Conservation (phyloP, 2,797 vertebrate genomes). For the Discoglossus pictus region DNA sequence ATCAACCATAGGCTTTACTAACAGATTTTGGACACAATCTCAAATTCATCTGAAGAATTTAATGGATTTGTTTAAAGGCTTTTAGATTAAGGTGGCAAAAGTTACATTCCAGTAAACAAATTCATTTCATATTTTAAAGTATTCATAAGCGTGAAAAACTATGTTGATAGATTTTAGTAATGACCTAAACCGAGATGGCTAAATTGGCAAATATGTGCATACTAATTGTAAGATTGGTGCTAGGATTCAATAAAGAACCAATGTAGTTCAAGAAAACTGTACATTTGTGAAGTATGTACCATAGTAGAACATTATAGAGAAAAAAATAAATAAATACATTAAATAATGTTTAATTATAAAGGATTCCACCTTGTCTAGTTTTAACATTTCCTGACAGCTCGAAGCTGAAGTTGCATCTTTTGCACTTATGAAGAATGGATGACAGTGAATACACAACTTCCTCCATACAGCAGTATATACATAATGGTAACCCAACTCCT, state of each 20-base stretch:
- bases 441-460: too few species aligned
- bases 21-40: constrained; percentile 19
- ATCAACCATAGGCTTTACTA: constrained; percentile 11
- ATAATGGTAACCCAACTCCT: too few species aligned
- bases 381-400: too few species aligned
- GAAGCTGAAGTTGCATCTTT: too few species aligned
- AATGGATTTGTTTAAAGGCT: constrained; percentile 28
- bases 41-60: constrained; percentile 17
- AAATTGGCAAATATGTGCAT: neutral
- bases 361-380: neutral
- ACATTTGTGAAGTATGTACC: too few species aligned
- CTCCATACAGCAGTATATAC: too few species aligned
- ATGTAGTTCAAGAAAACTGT: too few species aligned
- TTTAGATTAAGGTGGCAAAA: neutral
- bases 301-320: neutral
- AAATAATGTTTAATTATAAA: neutral
- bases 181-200: neutral
- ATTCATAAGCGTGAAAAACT: constrained; percentile 1
- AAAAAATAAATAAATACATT: too few species aligned
- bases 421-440: too few species aligned
- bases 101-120: constrained; percentile 26
- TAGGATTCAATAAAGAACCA: too few species aligned
- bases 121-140: constrained; percentile 20
- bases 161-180: neutral
- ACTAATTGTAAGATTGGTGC: too few species aligned